phyloP scores from a whole-genome alignment of 2,888 invertebrate genomes.

The Itoplectis maculator region DNA sequence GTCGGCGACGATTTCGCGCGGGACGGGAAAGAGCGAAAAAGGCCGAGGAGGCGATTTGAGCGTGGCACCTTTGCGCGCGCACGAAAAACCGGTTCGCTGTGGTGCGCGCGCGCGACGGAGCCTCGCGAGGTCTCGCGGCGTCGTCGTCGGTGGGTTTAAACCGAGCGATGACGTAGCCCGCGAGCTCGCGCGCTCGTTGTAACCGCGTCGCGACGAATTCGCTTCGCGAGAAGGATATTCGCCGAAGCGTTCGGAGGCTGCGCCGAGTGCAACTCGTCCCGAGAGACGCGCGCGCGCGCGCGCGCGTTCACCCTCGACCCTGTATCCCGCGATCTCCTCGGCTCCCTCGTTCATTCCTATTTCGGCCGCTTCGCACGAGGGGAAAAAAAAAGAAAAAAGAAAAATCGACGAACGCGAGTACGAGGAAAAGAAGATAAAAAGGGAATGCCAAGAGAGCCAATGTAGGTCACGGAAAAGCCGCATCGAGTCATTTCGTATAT shows the following conservation, averaged over 20 bases:
- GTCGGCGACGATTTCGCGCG: not conserved
- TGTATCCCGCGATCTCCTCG: conserved; percentile 28
- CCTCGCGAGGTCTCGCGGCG: conserved; percentile 56
- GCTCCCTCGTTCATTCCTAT: conserved; percentile 67
- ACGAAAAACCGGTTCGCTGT: conserved; percentile 61
- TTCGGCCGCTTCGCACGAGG: conserved; percentile 57
- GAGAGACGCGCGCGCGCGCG: too few species aligned
- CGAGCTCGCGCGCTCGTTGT: conserved; percentile 53
- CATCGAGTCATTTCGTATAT: conserved; percentile 36
- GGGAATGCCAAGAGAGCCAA: conserved; percentile 48
- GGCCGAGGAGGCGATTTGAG: conserved; percentile 34
- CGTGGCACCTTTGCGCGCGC: conserved; percentile 34
- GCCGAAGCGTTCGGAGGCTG: conserved; percentile 21
- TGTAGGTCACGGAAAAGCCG: conserved; percentile 70
- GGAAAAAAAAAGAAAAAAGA: too few species aligned
- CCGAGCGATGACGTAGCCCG: conserved; percentile 78
- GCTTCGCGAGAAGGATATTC: conserved; percentile 38
- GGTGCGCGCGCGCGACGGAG: conserved; percentile 34
- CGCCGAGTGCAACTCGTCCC: conserved; percentile 33
- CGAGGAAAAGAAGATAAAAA: conserved; percentile 53
- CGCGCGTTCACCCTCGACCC: conserved; percentile 52
- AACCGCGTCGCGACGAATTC: conserved; percentile 54
- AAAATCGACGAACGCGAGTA: conserved; percentile 35
- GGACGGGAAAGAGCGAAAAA: conserved; percentile 5
- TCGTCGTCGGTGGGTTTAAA: conserved; percentile 71